Base-by-base conservation (phyloP, 2,113 vertebrate species). In the Bubo bubo region DNA sequence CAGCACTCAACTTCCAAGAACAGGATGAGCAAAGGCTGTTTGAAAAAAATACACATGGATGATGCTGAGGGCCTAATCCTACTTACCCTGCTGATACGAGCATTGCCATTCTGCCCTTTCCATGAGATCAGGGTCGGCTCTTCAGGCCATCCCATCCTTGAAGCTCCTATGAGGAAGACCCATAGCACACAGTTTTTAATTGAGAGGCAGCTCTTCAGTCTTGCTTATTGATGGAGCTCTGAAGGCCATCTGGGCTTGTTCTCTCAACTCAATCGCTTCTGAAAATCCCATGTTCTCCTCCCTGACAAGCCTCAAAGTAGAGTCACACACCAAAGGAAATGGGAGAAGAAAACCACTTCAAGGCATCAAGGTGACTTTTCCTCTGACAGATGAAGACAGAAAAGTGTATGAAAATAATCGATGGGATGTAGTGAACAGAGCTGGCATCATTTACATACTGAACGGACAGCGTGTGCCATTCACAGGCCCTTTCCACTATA, bases 351-450 rank as follows among this genome's bases (percentile, higher is more conserved):
- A 88, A 82, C 73, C 73, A 47, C 74, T 52, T 56, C 79, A 95
- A 92, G 79, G 55, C 75, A 90, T 95, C 88, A 97, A 98, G 96
- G 92, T 97, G 96, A 94, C 95, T 96, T 85, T 93, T 97, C 60
- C 87, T 96, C 84, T 93, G 63, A 91, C 77, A 97, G 91, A 94
- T 77, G 88, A 97, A 98, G 76, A 90, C 93, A 90, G 89, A 49
- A 52, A 94, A 64, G 76, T 79, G 59, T 94, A 64, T 74, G 84
- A 77, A 93, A 59, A 86, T 90, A 96, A 93, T 95, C 93, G 67
- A 68, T 93, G 89, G 90, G 89, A 75, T 87, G 83, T 86, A 94
- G 84, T 52, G 32, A 93, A 73, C 0, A 1, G 84, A 95, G 58
- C 72, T 95, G 94, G 95, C 90, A 96, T 92, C 95, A 94, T 96